phyloP scores from a whole-genome alignment of 2,113 vertebrate species.

The Clarias gariepinus region DNA sequence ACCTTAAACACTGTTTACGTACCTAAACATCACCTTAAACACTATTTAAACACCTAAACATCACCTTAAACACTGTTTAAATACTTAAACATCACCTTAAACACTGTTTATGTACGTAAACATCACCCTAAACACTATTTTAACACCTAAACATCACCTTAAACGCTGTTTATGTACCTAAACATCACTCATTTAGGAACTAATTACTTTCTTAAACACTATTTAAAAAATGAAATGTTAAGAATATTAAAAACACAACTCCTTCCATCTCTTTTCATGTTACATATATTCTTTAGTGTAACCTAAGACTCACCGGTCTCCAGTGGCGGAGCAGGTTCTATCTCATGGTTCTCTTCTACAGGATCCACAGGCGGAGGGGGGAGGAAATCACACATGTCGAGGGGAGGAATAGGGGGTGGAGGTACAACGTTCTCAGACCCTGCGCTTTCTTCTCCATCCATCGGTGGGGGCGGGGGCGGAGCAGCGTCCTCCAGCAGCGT shows the following conservation, averaged over 20 bases:
- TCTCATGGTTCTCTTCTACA: conserved; percentile 11
- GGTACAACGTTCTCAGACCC: background rate
- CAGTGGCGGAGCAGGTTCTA: conserved; percentile 45
- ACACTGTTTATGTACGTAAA: no score
- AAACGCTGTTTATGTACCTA: background rate
- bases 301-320: conserved; percentile 65
- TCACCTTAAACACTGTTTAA: no score
- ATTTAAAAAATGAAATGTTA: no score
- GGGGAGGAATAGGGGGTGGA: conserved; percentile 46
- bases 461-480: conserved; percentile 47
- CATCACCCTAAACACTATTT: no score
- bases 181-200: no score
- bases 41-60: no score
- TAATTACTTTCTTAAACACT: no score
- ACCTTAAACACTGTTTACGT: no score
- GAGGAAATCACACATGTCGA: conserved; percentile 32
- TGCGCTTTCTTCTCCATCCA: background rate
- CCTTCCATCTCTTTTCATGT: background rate
- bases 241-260: background rate
- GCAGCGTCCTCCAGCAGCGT: conserved; percentile 48
- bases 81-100: no score
- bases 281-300: background rate
- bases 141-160: no score
- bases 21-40: no score
- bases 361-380: conserved; percentile 38